Conservation (phyloP, 2,797 vertebrate genomes). For the Vespertilio murinus region DNA sequence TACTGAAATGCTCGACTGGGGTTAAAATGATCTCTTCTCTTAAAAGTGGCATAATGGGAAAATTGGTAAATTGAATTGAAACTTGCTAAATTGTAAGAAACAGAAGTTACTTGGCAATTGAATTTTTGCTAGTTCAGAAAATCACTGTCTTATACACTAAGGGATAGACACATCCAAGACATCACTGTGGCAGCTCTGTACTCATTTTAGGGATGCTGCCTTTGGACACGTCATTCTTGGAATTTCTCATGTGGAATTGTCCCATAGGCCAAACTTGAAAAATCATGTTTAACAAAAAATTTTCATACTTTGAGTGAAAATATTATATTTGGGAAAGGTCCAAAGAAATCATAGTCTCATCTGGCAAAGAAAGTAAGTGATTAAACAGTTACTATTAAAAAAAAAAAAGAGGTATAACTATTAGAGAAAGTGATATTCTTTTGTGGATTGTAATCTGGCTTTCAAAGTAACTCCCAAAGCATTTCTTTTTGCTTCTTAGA, state of each 20-base stretch:
- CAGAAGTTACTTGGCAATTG: slow-evolving; percentile 33
- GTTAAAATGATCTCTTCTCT: slow-evolving; percentile 42
- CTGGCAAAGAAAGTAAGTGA: slow-evolving; percentile 59
- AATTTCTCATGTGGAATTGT: slow-evolving; percentile 53
- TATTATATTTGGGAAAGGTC: slow-evolving; percentile 58
- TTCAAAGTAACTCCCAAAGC: slow-evolving; percentile 46
- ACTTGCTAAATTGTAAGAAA: slow-evolving; percentile 56
- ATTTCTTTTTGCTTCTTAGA: not conserved
- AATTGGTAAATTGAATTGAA: slow-evolving; percentile 46
- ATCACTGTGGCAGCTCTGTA: not conserved
- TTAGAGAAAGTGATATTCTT: slow-evolving; percentile 52
- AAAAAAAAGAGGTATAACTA: slow-evolving; percentile 18
- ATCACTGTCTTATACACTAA: not conserved
- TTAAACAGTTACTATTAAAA: slow-evolving; percentile 47
- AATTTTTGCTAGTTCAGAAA: slow-evolving; percentile 27
- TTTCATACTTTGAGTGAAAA: slow-evolving; percentile 61
- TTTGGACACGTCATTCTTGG: slow-evolving; percentile 30
- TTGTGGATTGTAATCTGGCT: slow-evolving; percentile 46
- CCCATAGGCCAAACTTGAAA: slow-evolving; percentile 30
- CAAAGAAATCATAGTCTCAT: slow-evolving; percentile 59
- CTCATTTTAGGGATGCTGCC: not conserved
- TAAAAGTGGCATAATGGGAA: slow-evolving; percentile 54
- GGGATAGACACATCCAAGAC: not conserved
- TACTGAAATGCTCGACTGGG: slow-evolving; percentile 56
- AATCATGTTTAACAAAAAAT: slow-evolving; percentile 42